Base-by-base conservation (phyloP, 2,113 vertebrate species). In the Loxodonta africana region DNA sequence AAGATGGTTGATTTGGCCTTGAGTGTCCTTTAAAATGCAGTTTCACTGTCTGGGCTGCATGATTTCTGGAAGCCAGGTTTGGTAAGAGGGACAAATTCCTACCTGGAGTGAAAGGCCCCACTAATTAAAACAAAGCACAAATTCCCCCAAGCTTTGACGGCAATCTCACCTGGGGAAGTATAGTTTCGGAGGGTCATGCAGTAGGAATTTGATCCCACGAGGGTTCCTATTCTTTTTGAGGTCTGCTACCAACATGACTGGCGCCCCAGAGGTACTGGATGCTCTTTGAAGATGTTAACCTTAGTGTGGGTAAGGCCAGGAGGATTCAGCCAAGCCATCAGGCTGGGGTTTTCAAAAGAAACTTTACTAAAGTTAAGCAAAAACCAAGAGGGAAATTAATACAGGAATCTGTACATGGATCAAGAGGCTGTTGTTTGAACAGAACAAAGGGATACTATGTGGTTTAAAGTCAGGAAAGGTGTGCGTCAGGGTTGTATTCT, bases 1-100 rank as follows among this genome's bases (percentile, higher is more conserved):
- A 95, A 91, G 62, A 84, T 85, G 21, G 74, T 69, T 95, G 67
- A 28, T 80, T 92, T 93, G n/a, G 44, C 86, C 46, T 48, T 91
- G 44, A 53, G 73, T 93, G 41, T 51, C 82, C 74, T 94, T 97
- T 85, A 83, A 93, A 86, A 93, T 95, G 78, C 88, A 11, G 37
- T 60, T 81, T 88, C 60, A 92, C 65, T 90, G 14, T 57, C 57
- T 80, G 11, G 30, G 46, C 18, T 76, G 14, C n/a, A 74, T 94
- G 88, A 86, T 87, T 91, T 65, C 25, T 69, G 23, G 62, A 96
- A 83, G 37, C 8, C 15, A 93, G 7, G 14, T 95, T 84, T 37
- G 37, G 37, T 37, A 37, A 4, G 25, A 10, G 21, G 1, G 87
- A 86, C 20, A 74, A 67, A 87, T 73, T 89, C 41, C 51, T n/a